These are phyloP conservation scores for Otus sunia DNA, from an alignment of 2,113 vertebrate genomes.

Conservation along the genomic window DNA sequence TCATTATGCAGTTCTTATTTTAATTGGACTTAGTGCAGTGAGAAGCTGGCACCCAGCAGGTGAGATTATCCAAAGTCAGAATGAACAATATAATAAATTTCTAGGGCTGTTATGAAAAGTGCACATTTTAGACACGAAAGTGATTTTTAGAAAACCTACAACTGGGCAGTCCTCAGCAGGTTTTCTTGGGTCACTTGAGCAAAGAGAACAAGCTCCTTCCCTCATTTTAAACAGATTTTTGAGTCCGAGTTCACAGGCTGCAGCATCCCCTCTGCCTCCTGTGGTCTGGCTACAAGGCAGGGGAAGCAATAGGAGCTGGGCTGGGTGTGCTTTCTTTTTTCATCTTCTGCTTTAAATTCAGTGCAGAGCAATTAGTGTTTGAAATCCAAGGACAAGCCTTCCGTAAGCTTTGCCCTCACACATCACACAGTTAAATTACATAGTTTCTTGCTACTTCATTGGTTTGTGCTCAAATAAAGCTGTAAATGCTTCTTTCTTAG, in stretches of 20 bases:
- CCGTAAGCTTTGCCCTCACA: not conserved
- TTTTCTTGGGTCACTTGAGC: not conserved
- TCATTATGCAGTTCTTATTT: not conserved
- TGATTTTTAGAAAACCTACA: not conserved
- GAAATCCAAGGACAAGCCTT: not conserved
- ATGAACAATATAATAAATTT: not conserved
- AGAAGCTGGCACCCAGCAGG: not conserved
- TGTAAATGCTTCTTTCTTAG: not conserved
- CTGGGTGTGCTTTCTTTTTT: rapidly evolving
- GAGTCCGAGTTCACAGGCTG: not conserved
- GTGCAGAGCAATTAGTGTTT: not conserved
- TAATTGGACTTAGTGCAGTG: not conserved
- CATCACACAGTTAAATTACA: not conserved
- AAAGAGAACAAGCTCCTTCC: not conserved
- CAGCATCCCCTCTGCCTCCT: not conserved
- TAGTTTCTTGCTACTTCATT: not conserved
- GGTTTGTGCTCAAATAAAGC: not conserved
- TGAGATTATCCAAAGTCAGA: not conserved
- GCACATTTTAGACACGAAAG: not conserved
- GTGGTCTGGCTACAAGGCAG: not conserved
- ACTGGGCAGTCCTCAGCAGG: not conserved
- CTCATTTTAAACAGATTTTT: not conserved
- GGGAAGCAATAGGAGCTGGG: not conserved
- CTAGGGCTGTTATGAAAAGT: not conserved
- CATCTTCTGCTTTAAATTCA: not conserved